A percentile compares a stretch with the other conserved stretches of the same genome.
phyloP scores from a whole-genome alignment of 2,113 vertebrate species.

The Climacteris rufus region DNA sequence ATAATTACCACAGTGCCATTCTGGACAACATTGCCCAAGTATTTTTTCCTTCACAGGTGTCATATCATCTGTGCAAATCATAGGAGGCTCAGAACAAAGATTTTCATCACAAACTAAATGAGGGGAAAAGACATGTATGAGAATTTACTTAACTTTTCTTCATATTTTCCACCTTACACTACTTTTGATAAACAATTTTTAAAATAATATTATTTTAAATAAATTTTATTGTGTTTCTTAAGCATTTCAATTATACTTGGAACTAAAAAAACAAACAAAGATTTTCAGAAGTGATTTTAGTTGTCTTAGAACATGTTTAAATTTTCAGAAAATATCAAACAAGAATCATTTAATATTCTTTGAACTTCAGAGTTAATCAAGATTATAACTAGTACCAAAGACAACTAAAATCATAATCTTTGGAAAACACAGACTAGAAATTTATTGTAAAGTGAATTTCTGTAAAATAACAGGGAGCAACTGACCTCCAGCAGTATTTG shows the following conservation, averaged over 20 bases:
- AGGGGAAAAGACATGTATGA: not conserved
- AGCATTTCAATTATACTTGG: not conserved
- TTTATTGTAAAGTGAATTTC: not conserved
- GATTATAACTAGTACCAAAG: not conserved
- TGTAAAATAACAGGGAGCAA: not conserved
- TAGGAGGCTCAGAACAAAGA: conserved; percentile 78
- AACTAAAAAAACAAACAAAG: not conserved
- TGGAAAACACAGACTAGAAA: not conserved
- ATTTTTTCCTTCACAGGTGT: conserved; percentile 76
- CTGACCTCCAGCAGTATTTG: not conserved
- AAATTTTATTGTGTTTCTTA: not conserved
- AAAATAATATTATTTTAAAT: not conserved
- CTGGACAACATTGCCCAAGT: conserved; percentile 85
- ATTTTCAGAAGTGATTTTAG: not conserved
- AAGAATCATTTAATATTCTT: not conserved
- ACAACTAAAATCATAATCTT: not conserved
- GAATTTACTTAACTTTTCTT: not conserved
- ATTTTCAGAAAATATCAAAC: not conserved
- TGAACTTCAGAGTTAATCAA: not conserved
- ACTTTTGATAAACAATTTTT: not conserved
- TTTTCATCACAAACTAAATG: conserved; percentile 87
- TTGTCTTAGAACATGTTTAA: not conserved
- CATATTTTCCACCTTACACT: not conserved
- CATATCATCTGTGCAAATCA: conserved; percentile 83
- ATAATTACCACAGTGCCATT: conserved; percentile 87